Evolutionary conservation across 2,888 invertebrate genomes (phyloP).

Genomic region (Ellobium chinense): DNA sequence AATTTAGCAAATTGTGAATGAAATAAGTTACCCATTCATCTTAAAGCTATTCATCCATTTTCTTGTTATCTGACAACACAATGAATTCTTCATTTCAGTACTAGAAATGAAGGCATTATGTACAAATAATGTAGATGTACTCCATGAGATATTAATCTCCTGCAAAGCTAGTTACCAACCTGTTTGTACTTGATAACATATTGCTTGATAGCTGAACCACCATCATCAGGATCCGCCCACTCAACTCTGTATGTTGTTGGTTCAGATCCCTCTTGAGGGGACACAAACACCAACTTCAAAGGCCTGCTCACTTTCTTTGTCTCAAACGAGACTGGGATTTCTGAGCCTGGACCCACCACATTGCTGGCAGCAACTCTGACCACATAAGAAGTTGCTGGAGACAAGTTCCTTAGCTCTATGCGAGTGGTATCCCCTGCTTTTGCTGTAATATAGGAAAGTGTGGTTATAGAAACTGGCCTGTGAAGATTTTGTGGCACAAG

Average conservation of each 20-base stretch:
- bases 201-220: slow-evolving; percentile 36
- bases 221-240: slow-evolving; percentile 28
- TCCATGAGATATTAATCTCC: no score
- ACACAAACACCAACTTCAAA: background rate
- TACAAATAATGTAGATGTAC: no score
- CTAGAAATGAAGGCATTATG: no score
- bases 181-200: slow-evolving; percentile 8
- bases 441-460: no score
- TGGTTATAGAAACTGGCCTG: no score
- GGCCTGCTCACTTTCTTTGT: slow-evolving; percentile 27
- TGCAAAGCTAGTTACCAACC: slow-evolving; percentile 28
- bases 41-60: no score
- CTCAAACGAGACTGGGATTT: background rate
- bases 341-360: background rate
- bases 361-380: slow-evolving; percentile 9
- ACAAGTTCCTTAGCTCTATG: background rate
- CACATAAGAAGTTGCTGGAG: slow-evolving; percentile 1
- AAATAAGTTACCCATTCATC: no score
- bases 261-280: background rate
- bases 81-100: no score
- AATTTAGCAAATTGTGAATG: no score
- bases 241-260: slow-evolving; percentile 5
- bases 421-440: background rate
- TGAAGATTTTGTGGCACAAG: no score
- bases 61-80: no score